These are phyloP conservation scores for Macheiramphus alcinus DNA, from an alignment of 2,113 vertebrate species.

Conservation along the genomic window DNA sequence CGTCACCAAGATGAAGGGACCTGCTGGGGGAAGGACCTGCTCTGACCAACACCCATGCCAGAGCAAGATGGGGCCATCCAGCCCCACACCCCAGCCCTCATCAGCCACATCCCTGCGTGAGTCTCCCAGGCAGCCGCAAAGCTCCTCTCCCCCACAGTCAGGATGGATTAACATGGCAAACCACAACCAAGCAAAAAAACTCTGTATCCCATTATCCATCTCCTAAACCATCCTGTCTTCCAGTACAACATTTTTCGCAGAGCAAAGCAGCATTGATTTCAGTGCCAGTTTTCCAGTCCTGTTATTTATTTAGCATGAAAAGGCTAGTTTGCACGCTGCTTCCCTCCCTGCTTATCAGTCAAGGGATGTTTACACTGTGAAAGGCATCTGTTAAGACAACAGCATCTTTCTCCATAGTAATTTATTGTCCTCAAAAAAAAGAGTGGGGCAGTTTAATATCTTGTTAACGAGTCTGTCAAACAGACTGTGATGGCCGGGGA, in stretches of 20 bases:
- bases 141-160: background rate
- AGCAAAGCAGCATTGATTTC: conserved; percentile 25
- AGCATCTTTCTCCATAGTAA: conserved; percentile 19
- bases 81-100: background rate
- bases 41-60: background rate
- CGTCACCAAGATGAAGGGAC: background rate
- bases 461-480: conserved; percentile 63
- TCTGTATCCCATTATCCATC: background rate
- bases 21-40: background rate
- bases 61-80: background rate
- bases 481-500: background rate
- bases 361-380: conserved; percentile 40
- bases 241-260: background rate
- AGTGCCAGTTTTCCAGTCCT: background rate
- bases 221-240: background rate
- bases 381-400: conserved; percentile 48
- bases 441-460: conserved; percentile 29
- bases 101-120: background rate
- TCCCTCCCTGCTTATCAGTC: conserved; percentile 46
- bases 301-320: conserved; percentile 29
- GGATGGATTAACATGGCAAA: background rate
- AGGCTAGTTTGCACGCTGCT: background rate
- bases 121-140: background rate
- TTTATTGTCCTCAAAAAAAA: conserved; percentile 44
- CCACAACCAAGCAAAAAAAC: background rate